Conservation (phyloP, 2,113 vertebrate species). For the Sus scrofa region DNA sequence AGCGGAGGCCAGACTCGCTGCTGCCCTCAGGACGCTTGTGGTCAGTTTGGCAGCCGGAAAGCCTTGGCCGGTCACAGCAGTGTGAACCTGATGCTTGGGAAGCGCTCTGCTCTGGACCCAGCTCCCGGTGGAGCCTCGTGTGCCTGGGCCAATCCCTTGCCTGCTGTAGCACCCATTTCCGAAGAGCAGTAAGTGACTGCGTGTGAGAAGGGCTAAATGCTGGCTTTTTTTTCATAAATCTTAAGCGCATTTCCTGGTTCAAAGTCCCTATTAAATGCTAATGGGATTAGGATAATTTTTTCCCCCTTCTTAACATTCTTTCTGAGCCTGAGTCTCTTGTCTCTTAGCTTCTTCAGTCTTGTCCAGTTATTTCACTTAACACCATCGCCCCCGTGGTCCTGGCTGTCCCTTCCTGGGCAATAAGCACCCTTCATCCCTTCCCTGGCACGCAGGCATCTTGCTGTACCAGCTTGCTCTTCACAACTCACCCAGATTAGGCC, state of each 20-base stretch:
- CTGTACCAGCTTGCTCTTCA: background rate
- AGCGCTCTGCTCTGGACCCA: background rate
- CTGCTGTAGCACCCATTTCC: accelerated
- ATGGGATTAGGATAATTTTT: background rate
- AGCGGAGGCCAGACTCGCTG: accelerated
- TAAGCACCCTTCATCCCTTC: accelerated
- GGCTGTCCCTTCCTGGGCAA: background rate
- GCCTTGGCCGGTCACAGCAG: background rate
- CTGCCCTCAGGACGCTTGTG: background rate
- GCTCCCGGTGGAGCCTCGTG: accelerated
- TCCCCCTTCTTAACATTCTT: background rate
- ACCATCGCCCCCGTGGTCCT: accelerated
- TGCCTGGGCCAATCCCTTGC: accelerated
- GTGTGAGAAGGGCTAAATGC: background rate
- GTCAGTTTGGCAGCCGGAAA: background rate
- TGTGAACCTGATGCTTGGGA: accelerated
- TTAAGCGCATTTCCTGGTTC: background rate
- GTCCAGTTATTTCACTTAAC: background rate
- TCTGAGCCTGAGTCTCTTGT: background rate
- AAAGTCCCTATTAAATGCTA: background rate
- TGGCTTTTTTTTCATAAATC: background rate
- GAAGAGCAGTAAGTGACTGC: no score
- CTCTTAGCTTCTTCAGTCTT: accelerated
- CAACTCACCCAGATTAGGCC: background rate
- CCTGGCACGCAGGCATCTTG: background rate